phyloP scores from a whole-genome alignment of 2,113 vertebrate species.

The Cheirogaleus medius region DNA sequence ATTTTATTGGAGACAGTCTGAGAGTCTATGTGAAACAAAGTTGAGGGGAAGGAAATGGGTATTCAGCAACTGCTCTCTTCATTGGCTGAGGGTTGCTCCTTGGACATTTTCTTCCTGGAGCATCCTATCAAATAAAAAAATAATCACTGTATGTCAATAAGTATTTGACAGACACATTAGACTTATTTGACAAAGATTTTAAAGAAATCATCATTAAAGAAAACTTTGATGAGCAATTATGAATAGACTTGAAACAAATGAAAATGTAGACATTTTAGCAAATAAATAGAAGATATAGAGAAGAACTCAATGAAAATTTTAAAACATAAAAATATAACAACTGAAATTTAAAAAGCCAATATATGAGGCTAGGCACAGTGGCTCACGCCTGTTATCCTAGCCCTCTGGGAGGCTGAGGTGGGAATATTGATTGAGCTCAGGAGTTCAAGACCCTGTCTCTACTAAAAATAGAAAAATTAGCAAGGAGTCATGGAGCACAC shows the following conservation, averaged over 20 bases:
- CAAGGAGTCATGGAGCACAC: too few relatives aligned
- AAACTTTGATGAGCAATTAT: not conserved
- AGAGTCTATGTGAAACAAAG: not conserved
- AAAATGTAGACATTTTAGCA: not conserved
- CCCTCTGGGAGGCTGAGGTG: too few relatives aligned
- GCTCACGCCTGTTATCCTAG: too few relatives aligned
- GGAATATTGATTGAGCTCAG: too few relatives aligned
- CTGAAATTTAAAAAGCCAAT: not conserved
- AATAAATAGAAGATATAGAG: not conserved
- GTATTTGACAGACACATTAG: not conserved
- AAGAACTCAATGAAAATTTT: not conserved
- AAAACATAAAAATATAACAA: not conserved
- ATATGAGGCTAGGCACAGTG: accelerated
- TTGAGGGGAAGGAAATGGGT: not conserved
- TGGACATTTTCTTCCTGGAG: not conserved
- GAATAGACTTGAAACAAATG: not conserved
- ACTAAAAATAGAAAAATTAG: too few relatives aligned
- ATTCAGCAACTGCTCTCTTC: not conserved
- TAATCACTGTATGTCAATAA: not conserved
- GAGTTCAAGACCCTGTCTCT: too few relatives aligned
- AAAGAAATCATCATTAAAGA: not conserved
- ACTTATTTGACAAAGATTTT: not conserved
- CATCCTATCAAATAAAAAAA: not conserved
- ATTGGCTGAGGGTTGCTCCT: not conserved
- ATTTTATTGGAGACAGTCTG: not conserved